Evolutionary conservation across 2,113 vertebrate species (phyloP).

Genomic region (Barnardius zonarius): DNA sequence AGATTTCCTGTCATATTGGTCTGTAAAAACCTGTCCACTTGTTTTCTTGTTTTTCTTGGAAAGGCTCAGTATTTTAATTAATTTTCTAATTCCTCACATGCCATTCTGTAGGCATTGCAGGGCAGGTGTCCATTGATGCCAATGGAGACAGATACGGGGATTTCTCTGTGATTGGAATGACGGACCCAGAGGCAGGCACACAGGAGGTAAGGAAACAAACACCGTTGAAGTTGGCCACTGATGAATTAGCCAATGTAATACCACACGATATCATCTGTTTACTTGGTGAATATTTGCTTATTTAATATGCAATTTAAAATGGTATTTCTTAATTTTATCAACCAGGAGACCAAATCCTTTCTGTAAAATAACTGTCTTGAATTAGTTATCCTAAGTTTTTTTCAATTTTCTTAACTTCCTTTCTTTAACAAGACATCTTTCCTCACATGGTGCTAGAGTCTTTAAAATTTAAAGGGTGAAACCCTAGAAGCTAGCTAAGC

Average conservation of each 20-base stretch:
- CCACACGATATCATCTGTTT: not conserved
- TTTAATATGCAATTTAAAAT: not conserved
- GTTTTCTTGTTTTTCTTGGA: constrained; percentile 78
- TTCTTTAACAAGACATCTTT: not conserved
- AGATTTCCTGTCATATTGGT: constrained; percentile 80
- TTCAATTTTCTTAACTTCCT: not conserved
- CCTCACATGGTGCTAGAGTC: not conserved
- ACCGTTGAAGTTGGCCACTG: not conserved
- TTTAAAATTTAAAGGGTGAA: not conserved
- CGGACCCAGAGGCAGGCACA: constrained; percentile 82
- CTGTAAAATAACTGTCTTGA: not conserved
- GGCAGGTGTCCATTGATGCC: constrained; percentile 91
- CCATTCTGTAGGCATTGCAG: constrained; percentile 87
- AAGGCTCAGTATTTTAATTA: constrained; percentile 61
- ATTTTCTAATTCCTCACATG: constrained; percentile 71
- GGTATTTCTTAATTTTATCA: not conserved
- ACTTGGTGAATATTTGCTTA: not conserved
- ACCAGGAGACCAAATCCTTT: not conserved
- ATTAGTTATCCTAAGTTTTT: not conserved
- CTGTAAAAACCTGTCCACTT: constrained; percentile 76
- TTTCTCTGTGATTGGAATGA: constrained; percentile 96
- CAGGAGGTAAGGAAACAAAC: constrained; percentile 84
- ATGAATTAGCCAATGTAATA: not conserved
- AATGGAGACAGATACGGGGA: constrained; percentile 93
- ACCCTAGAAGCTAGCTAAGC: not conserved